Percentiles rank a stretch among this genome's conserved stretches.
Evolutionary conservation across 2,888 invertebrate species (phyloP).

Genomic region (Perithous albicinctus): DNA sequence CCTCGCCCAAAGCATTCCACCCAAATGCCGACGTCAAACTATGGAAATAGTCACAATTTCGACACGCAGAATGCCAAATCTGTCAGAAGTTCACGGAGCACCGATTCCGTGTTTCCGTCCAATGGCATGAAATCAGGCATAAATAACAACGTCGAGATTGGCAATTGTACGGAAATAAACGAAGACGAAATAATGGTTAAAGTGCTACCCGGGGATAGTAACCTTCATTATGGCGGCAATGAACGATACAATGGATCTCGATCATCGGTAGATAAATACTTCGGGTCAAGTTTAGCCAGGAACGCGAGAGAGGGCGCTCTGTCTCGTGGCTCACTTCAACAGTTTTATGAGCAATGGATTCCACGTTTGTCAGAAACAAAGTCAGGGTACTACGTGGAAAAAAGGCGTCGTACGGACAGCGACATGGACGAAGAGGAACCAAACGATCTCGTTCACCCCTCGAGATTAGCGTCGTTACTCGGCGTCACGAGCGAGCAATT

Average conservation of each 20-base stretch:
- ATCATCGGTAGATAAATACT: background rate
- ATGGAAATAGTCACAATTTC: background rate
- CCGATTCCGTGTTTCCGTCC: background rate
- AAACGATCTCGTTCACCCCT: constrained; percentile 20
- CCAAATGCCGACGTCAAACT: background rate
- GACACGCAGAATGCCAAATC: constrained; percentile 4
- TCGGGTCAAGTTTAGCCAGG: background rate
- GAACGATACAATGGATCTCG: constrained; percentile 1
- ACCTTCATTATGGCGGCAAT: background rate
- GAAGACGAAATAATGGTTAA: background rate
- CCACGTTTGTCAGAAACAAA: background rate
- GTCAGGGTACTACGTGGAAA: background rate
- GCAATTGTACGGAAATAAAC: background rate
- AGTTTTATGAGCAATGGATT: background rate
- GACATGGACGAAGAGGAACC: background rate
- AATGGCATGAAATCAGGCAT: background rate
- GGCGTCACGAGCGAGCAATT: constrained; percentile 62
- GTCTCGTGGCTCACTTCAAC: constrained; percentile 22
- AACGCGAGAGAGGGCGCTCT: background rate
- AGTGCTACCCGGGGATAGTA: background rate
- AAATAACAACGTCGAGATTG: background rate
- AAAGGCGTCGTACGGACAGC: background rate
- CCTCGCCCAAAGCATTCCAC: background rate
- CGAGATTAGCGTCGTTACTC: constrained; percentile 65
- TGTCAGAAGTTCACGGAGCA: background rate